Conservation (phyloP, 2,888 invertebrate genomes). For the Drosophila bunnanda region DNA sequence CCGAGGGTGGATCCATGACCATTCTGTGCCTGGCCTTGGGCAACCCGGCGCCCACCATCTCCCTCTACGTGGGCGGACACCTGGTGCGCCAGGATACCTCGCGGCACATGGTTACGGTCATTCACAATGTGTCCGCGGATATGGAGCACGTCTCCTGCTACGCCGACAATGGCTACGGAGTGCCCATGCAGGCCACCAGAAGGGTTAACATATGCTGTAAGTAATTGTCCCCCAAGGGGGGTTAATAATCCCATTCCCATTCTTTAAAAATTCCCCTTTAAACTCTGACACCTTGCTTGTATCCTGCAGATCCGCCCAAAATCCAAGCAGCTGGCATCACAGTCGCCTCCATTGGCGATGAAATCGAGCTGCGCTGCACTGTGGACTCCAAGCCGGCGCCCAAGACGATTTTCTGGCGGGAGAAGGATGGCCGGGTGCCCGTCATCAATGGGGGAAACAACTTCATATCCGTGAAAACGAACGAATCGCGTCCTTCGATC, state of each 20-base stretch:
- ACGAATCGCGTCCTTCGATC: conserved; percentile 88
- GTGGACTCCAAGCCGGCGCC: conserved; percentile 93
- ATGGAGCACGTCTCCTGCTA: conserved; percentile 95
- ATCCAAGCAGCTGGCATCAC: conserved; percentile 92
- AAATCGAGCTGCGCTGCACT: conserved; percentile 90
- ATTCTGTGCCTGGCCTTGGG: conserved; percentile 94
- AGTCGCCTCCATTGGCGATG: conserved; percentile 90
- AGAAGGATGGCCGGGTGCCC: conserved; percentile 89
- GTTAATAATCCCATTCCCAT: not conserved
- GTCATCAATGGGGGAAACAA: conserved; percentile 92
- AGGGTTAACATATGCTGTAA: conserved; percentile 93
- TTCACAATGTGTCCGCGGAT: conserved; percentile 92
- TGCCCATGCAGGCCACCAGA: conserved; percentile 93
- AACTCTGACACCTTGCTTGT: conserved; percentile 32
- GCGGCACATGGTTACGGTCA: conserved; percentile 94
- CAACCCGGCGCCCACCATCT: conserved; percentile 93
- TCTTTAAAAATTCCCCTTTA: not conserved
- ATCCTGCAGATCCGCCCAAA: conserved; percentile 88
- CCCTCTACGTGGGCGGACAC: conserved; percentile 89
- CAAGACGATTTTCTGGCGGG: conserved; percentile 92
- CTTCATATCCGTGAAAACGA: conserved; percentile 87
- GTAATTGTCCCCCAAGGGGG: conserved; percentile 79
- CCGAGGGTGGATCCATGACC: conserved; percentile 94
- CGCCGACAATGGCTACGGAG: conserved; percentile 94
- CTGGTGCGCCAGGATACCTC: conserved; percentile 93